These are phyloP conservation scores for Strongylocentrotus purpuratus DNA, from an alignment of 35 echinoderm and acorn worm genomes.

Conservation along the genomic window DNA sequence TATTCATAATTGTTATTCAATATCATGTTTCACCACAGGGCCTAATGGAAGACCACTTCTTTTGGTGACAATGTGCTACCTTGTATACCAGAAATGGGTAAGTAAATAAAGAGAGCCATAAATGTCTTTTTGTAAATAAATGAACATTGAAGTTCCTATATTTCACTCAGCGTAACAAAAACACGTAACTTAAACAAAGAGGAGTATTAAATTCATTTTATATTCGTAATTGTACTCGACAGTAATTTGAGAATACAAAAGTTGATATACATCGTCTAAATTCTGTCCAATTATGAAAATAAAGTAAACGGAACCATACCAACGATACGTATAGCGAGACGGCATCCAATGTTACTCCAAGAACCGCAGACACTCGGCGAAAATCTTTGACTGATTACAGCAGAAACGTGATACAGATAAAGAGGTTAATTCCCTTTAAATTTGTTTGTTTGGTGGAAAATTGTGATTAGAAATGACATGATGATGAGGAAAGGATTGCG, in stretches of 20 bases:
- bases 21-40: no score
- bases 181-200: not conserved
- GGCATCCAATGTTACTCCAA: not conserved
- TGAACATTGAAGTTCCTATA: no score
- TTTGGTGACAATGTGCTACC: no score
- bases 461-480: slow-evolving; percentile 28
- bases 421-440: not conserved
- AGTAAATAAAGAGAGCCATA: no score
- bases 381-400: not conserved
- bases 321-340: not conserved
- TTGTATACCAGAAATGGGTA: no score
- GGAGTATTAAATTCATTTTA: not conserved
- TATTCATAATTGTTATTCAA: no score
- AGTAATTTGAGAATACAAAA: not conserved
- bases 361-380: not conserved
- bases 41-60: no score
- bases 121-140: no score
- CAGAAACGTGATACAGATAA: not conserved
- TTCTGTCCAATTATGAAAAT: not conserved
- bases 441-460: not conserved
- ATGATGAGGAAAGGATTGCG: not conserved
- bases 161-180: not conserved
- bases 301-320: not conserved
- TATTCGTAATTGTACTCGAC: not conserved
- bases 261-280: not conserved